Conservation (phyloP, 2,888 invertebrate genomes). For the Linnaemya tessellans region DNA sequence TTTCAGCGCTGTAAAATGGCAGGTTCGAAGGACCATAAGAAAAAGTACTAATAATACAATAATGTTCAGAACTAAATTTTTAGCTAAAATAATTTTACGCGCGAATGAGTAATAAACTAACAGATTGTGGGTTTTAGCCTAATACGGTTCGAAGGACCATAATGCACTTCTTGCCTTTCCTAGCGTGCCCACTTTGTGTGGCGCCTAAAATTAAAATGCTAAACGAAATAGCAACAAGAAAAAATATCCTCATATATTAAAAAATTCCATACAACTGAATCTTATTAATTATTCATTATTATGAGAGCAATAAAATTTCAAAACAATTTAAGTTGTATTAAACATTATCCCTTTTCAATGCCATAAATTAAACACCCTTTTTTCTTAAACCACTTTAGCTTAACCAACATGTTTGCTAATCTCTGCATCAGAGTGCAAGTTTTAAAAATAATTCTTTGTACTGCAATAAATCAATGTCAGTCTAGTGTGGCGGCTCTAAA, state of each 20-base stretch:
- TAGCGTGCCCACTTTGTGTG: no score
- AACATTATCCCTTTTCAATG: background rate
- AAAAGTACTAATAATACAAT: no score
- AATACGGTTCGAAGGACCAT: no score
- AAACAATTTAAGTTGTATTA: conserved; percentile 1
- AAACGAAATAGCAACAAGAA: background rate
- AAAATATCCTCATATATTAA: background rate
- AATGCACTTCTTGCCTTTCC: no score
- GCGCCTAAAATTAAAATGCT: no score
- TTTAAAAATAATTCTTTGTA: background rate
- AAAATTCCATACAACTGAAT: background rate
- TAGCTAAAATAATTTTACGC: no score
- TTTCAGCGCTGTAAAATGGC: no score
- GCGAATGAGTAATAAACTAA: no score
- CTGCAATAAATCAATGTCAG: conserved; percentile 53
- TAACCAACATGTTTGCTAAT: conserved; percentile 3
- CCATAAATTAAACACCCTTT: conserved; percentile 38
- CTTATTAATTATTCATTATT: background rate
- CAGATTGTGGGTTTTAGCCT: no score
- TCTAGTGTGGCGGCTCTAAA: conserved; percentile 25
- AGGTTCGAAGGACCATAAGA: no score
- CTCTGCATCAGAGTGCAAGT: conserved; percentile 10
- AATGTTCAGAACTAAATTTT: no score
- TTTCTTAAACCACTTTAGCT: conserved; percentile 7
- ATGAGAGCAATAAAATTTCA: background rate